phyloP scores from a whole-genome alignment of 2,113 vertebrate species.

The Percina caprodes region DNA sequence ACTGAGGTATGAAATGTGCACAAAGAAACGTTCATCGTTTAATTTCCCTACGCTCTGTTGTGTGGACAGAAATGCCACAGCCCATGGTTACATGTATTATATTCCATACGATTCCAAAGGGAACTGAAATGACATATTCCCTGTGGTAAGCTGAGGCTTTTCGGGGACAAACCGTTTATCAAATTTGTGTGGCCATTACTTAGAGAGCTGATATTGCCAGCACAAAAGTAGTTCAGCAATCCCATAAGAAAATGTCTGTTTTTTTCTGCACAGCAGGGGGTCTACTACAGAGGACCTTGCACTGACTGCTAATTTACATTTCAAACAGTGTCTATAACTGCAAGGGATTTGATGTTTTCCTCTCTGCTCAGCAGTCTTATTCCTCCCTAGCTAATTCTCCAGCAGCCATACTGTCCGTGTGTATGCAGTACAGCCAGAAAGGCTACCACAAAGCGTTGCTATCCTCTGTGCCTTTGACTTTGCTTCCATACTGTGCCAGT shows the following conservation, averaged over 20 bases:
- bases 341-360: slow-evolving; percentile 83
- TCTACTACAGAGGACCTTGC: slow-evolving; percentile 78
- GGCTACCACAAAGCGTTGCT: slow-evolving; percentile 73
- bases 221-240: slow-evolving; percentile 55
- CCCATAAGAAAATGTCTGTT: slow-evolving; percentile 69
- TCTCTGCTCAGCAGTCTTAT: slow-evolving; percentile 74
- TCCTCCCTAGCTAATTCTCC: slow-evolving; percentile 77
- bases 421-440: slow-evolving; percentile 67
- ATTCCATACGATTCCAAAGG: slow-evolving; percentile 8
- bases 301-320: slow-evolving; percentile 82
- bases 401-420: slow-evolving; percentile 73
- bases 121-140: slow-evolving; percentile 27
- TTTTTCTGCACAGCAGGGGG: slow-evolving; percentile 69
- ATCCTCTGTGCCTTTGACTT: slow-evolving; percentile 72
- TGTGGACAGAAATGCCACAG: slow-evolving; percentile 27
- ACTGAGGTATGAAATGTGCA: slow-evolving; percentile 34
- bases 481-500: slow-evolving; percentile 75
- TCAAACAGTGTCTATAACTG: slow-evolving; percentile 83
- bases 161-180: slow-evolving; percentile 44
- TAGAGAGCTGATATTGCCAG: slow-evolving; percentile 50
- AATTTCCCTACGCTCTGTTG: slow-evolving; percentile 26
- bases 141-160: slow-evolving; percentile 22
- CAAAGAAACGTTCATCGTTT: slow-evolving; percentile 27
- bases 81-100: not conserved
- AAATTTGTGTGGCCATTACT: slow-evolving; percentile 48